Evolutionary conservation across 1,140 invertebrate genomes (phyloP), one percentile per base, ranked within the genome.

Genomic region (Sycophaga agraensis): DNA sequence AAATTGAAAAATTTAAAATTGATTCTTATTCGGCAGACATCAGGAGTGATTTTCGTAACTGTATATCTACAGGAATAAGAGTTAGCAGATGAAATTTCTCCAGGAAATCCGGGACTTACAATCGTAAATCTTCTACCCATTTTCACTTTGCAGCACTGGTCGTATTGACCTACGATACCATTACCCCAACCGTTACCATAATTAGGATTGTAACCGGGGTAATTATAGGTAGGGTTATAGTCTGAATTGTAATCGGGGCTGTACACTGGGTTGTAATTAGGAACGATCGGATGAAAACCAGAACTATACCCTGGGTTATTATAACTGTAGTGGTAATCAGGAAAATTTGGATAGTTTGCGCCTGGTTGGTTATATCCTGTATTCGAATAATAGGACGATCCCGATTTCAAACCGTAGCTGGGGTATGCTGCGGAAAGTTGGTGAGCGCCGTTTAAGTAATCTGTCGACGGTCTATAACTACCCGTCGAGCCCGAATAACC

Each of bases 1-100:
- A 83, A 72, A 63, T 82, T 82, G 55, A 86, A 86, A 66, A 79
- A 86, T 51, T 82, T 78, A 34, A 86, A 82, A 28, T 81, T 77
- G 3, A 87, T 73, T 34, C 83, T 73, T 2, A 86, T 17, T 2
- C 80, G 76, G 53, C 83, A 85, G 1, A 84, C 72, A 51, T 80
- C 78, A 0, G 71, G 69, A 0, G 79, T 80, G 6, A 69, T 72
- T 67, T 79, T 80, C 16, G 75, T 73, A 16, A 86, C 81, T 2
- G 78, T 75, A 53, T 83, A 84, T n/a, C 72, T 61, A 54, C 85
- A 86, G 31, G 83, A 17, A 63, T 74, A 51, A 42, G 60, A 14
- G 21, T 56, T 63, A 0, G 57, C 26, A 0, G 61, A 37, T n/a
- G 68, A 64, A 8, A 53, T 34, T 0, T 69, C 16, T 19, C 61